Evolutionary conservation across 2,113 vertebrate species (phyloP).

Genomic region (Equus przewalskii): DNA sequence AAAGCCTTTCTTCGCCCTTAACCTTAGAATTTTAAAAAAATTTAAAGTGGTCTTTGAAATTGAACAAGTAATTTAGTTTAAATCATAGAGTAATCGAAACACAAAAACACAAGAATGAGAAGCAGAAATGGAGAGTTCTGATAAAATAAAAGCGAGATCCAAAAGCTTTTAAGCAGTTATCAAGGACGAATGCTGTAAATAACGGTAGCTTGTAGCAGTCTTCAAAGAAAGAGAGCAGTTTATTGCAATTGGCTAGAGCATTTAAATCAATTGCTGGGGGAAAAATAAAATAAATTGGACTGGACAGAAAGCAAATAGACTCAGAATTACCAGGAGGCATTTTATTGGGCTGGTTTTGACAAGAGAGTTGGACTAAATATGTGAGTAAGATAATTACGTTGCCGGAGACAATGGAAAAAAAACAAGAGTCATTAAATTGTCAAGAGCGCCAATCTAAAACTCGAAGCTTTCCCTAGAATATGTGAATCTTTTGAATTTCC

Average conservation of each 20-base stretch:
- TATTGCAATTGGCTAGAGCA: constrained; percentile 37
- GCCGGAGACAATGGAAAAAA: not conserved
- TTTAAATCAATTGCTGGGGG: constrained; percentile 55
- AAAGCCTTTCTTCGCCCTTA: not conserved
- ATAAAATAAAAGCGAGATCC: not conserved
- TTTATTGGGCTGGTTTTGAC: constrained; percentile 52
- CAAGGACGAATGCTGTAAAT: constrained; percentile 15
- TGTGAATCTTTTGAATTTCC: not conserved
- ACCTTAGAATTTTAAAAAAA: not conserved
- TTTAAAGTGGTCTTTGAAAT: not conserved
- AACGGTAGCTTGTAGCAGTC: not conserved
- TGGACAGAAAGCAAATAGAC: constrained; percentile 53
- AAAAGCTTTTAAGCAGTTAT: constrained; percentile 14
- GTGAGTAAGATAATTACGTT: constrained; percentile 16
- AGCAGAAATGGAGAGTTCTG: not conserved
- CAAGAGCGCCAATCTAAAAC: constrained; percentile 34
- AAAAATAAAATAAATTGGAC: constrained; percentile 49
- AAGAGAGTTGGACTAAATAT: constrained; percentile 45
- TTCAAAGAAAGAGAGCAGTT: constrained; percentile 5
- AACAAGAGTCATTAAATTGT: constrained; percentile 1
- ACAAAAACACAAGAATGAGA: not conserved
- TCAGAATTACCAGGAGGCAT: constrained; percentile 3
- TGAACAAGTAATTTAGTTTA: constrained; percentile 8
- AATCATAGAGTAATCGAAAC: not conserved
- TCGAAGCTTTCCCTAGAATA: constrained; percentile 36